phyloP scores from a whole-genome alignment of 2,797 vertebrate species.

The Pseudotriccus pelzelni region DNA sequence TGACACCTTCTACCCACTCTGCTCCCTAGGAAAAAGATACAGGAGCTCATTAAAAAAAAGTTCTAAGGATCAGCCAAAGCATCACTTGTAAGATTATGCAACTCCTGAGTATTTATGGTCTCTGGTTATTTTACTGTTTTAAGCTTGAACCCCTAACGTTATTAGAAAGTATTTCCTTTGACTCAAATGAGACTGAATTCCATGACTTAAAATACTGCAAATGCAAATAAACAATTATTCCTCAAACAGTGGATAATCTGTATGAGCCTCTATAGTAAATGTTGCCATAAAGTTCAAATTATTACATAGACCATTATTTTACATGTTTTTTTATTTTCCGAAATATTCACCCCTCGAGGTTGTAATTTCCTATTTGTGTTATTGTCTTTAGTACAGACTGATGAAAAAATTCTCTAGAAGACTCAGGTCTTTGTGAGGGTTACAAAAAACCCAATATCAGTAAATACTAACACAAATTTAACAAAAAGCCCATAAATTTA shows the following conservation, averaged over 20 bases:
- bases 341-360: background rate
- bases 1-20: constrained; percentile 87
- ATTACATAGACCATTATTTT: background rate
- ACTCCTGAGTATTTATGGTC: background rate
- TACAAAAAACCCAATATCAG: background rate
- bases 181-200: background rate
- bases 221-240: background rate
- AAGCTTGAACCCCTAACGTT: background rate
- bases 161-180: background rate
- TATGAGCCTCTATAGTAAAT: background rate
- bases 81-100: background rate
- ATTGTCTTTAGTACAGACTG: background rate
- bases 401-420: background rate
- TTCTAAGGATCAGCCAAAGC: background rate
- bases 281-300: background rate
- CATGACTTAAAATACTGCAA: background rate
- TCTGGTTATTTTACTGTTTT: background rate
- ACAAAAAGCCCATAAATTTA: background rate
- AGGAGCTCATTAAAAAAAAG: background rate
- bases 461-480: background rate
- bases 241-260: background rate
- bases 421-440: background rate
- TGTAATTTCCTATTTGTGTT: background rate
- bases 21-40: constrained; percentile 68
- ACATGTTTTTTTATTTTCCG: background rate